Evolutionary conservation across 2,888 invertebrate species (phyloP).

Genomic region (Cerceris rybyensis): DNA sequence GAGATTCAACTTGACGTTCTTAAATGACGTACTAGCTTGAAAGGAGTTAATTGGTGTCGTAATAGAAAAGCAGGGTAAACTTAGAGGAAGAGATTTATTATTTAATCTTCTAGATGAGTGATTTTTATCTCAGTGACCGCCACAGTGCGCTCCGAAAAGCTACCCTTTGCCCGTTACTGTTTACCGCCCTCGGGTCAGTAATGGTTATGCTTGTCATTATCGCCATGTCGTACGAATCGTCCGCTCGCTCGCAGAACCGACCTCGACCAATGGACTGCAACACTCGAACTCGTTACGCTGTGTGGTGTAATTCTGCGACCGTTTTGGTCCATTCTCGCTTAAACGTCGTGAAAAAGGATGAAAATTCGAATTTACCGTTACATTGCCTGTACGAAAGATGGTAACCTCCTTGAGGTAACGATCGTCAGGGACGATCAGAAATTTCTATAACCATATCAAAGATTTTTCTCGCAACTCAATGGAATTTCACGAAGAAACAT

Average conservation of each 20-base stretch:
- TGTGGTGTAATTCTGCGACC: constrained; percentile 57
- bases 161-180: constrained; percentile 69
- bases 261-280: constrained; percentile 63
- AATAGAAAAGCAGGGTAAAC: not conserved
- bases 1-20: not conserved
- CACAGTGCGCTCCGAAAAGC: constrained; percentile 65
- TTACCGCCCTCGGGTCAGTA: constrained; percentile 73
- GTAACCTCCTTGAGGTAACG: constrained; percentile 36
- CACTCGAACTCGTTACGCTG: constrained; percentile 63
- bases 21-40: not conserved
- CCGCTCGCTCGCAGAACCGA: constrained; percentile 47
- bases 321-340: constrained; percentile 64
- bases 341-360: constrained; percentile 60
- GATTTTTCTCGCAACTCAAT: too few relatives aligned
- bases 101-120: constrained; percentile 77
- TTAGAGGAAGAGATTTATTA: constrained; percentile 66
- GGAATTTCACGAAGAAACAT: too few relatives aligned
- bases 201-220: constrained; percentile 78
- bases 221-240: constrained; percentile 74
- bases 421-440: constrained; percentile 5
- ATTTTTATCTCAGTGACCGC: constrained; percentile 70
- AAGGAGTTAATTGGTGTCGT: not conserved
- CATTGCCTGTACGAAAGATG: constrained; percentile 11
- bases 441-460: too few relatives aligned
- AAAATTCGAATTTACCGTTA: constrained; percentile 28